Percentiles rank a stretch among this genome's conserved stretches.
phyloP scores from a whole-genome alignment of 1,140 invertebrate genomes.

The Sminthurinus signatus region DNA sequence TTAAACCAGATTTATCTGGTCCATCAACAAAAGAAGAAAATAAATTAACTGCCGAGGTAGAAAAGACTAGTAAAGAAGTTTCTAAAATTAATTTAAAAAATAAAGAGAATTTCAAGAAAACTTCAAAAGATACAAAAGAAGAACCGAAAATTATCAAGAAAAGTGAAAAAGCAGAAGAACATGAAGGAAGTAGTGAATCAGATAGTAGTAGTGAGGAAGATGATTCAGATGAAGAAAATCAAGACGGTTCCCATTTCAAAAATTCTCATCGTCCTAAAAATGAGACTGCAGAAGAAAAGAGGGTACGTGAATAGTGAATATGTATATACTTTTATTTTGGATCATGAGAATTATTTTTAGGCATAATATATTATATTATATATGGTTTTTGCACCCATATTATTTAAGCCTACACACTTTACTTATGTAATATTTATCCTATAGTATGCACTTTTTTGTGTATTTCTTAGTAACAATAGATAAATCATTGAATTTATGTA shows the following conservation, averaged over 20 bases:
- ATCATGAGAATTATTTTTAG: too few species aligned
- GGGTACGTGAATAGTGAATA: constrained; percentile 51
- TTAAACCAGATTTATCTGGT: constrained; percentile 71
- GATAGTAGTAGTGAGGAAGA: constrained; percentile 36
- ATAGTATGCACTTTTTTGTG: too few species aligned
- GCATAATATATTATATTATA: too few species aligned
- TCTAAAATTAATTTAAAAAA: background rate
- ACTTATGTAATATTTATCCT: too few species aligned
- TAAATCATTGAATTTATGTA: too few species aligned
- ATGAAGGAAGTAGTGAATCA: background rate
- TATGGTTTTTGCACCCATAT: too few species aligned
- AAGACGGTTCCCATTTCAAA: constrained; percentile 56
- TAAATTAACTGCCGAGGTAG: background rate
- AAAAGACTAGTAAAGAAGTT: background rate
- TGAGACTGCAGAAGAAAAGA: constrained; percentile 81
- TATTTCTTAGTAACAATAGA: too few species aligned
- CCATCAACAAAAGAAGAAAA: constrained; percentile 46
- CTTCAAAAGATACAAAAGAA: background rate
- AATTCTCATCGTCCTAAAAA: constrained; percentile 67
- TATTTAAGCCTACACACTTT: too few species aligned
- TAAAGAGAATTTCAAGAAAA: constrained; percentile 4
- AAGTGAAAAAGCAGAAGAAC: background rate
- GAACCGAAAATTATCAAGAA: background rate
- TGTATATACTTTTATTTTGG: too few species aligned
- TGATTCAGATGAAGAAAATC: constrained; percentile 43